Evolutionary conservation across 2,113 vertebrate genomes (phyloP), one percentile per base, ranked within the genome.

Genomic region (Recurvirostra avosetta): DNA sequence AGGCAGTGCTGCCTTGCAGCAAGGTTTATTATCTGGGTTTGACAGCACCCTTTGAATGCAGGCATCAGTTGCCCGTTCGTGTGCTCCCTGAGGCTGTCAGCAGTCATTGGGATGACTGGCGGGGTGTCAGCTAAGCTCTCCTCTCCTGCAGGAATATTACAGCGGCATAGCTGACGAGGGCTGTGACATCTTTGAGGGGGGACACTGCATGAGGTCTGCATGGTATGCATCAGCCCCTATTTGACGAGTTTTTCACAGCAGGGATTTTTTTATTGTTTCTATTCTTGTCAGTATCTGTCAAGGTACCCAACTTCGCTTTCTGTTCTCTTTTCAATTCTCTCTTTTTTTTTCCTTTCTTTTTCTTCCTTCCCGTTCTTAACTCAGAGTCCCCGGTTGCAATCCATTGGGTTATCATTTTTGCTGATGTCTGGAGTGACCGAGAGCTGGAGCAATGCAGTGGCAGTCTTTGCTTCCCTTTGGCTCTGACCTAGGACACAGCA

Each of bases 131-230:
- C 79, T 94, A 74, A 93, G 58, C 88, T 87, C 47, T 88, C 27
- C 53, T 56, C 66, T 97, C 38, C 65, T 61, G 55, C 30, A 95
- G 53, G 71, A 94, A 88, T 75, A 79, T 94, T 89, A 73, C 29
- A 59, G 87, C 25, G 95, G 86, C 72, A 90, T 77, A 93, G 73
- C 91, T 80, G 76, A 74, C 0, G 16, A 94, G 56, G 78, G 30
- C 47, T 78, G 76, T 96, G 94, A 58, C 90, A 86, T 93, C 67
- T 96, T 90, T 96, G 78, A 91, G 79, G 59, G 63, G 76, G 65
- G 62, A 88, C 74, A 22, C 89, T 76, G 90, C 82, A 66, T 92
- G 88, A 88, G 78, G 78, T 75, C 95, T 93, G 56, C 59, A 75
- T 40, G 27, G 59, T 79, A 56, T 58, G 72, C 61, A 29, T 89